These are phyloP conservation scores for Varanus salvator DNA, from an alignment of 2,113 vertebrate genomes.

Conservation along the genomic window DNA sequence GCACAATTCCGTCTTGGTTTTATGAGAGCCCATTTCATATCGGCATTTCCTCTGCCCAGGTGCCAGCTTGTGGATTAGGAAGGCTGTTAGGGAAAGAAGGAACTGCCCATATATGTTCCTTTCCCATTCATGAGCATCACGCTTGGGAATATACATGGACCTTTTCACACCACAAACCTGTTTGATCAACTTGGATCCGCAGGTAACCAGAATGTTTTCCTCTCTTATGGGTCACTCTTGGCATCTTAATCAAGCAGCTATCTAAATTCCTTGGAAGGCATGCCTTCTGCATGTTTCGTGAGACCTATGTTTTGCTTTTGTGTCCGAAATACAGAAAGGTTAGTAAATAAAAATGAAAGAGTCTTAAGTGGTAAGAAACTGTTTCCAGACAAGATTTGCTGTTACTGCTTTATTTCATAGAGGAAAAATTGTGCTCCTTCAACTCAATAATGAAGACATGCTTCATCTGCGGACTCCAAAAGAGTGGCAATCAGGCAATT, in stretches of 20 bases:
- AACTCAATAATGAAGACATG: constrained; percentile 9
- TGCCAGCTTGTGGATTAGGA: not conserved
- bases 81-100: not conserved
- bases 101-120: not conserved
- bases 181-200: not conserved
- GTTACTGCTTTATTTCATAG: constrained; percentile 30
- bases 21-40: not conserved
- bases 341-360: not conserved
- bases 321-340: too few relatives aligned
- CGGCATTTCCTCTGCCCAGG: too few relatives aligned
- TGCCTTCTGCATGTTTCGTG: too few relatives aligned
- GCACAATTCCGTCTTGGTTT: not conserved
- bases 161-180: not conserved
- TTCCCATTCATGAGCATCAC: not conserved
- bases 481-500: too few relatives aligned
- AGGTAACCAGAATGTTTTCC: not conserved
- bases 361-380: not conserved
- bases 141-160: not conserved
- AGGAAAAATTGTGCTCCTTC: constrained; percentile 28
- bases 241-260: too few relatives aligned
- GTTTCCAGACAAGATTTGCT: constrained; percentile 30
- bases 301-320: too few relatives aligned
- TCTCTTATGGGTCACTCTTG: not conserved
- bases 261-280: too few relatives aligned
- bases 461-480: not conserved